These are phyloP conservation scores for Ochropleura plecta DNA, from an alignment of 2,888 invertebrate species.

Conservation along the genomic window DNA sequence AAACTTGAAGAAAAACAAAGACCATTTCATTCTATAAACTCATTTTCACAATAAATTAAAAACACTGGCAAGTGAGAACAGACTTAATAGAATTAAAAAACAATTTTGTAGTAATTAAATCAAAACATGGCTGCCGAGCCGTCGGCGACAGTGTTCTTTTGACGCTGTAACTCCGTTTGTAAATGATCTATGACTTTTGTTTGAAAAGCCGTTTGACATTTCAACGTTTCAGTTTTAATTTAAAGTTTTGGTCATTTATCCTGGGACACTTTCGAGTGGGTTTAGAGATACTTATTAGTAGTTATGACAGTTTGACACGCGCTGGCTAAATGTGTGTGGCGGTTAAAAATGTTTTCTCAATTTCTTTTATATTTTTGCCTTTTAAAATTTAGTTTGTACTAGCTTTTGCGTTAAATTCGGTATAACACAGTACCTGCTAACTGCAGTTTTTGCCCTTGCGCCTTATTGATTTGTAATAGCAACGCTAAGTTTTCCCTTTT, in stretches of 20 bases:
- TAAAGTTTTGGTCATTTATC: conserved; percentile 22
- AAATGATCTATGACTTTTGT: conserved; percentile 53
- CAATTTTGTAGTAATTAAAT: conserved; percentile 74
- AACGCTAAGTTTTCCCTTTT: too few relatives aligned
- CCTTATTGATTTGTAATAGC: too few relatives aligned
- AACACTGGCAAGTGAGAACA: conserved; percentile 56
- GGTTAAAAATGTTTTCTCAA: background rate
- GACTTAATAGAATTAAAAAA: conserved; percentile 72
- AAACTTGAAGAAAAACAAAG: conserved; percentile 24
- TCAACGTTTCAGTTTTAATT: conserved; percentile 28
- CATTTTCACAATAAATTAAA: conserved; percentile 56
- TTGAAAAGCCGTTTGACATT: conserved; percentile 22
- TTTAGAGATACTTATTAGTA: background rate
- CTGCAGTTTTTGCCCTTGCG: too few relatives aligned
- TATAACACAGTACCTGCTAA: too few relatives aligned
- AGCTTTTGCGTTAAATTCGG: too few relatives aligned
- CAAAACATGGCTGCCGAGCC: conserved; percentile 59
- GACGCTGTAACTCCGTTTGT: conserved; percentile 41
- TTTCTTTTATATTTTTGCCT: background rate
- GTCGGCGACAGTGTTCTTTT: conserved; percentile 42
- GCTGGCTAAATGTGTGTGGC: background rate
- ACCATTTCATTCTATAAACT: conserved; percentile 54
- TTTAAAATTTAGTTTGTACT: background rate
- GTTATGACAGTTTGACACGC: background rate
- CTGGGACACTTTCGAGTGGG: background rate